phyloP scores from a whole-genome alignment of 2,888 invertebrate genomes.

The Calameuta idolon region DNA sequence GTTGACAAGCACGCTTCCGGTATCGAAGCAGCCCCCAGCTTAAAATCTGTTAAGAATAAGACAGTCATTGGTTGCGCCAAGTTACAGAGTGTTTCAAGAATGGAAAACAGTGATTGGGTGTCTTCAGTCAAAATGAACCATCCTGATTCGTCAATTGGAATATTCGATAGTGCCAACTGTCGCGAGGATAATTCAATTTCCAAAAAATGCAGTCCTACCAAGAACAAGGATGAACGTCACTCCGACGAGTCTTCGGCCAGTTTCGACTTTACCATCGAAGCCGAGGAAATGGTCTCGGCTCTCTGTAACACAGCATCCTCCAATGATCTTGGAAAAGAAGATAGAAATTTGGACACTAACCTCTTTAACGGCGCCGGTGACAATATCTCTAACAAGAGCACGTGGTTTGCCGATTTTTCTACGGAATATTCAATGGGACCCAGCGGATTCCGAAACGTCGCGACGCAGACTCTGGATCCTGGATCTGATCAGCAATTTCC shows the following conservation, averaged over 20 bases:
- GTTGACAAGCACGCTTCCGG: constrained; percentile 35
- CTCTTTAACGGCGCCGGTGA: constrained; percentile 50
- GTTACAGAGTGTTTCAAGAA: constrained; percentile 11
- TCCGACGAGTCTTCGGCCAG: constrained; percentile 70
- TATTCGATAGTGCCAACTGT: not conserved
- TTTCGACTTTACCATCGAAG: constrained; percentile 73
- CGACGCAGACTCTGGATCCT: constrained; percentile 46
- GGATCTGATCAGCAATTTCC: constrained; percentile 39
- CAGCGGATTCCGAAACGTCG: constrained; percentile 30
- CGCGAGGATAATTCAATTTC: not conserved
- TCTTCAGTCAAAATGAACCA: not conserved
- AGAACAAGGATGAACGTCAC: constrained; percentile 45
- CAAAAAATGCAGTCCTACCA: constrained; percentile 8
- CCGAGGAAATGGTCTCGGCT: constrained; percentile 74
- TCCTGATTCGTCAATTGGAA: not conserved
- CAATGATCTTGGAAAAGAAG: constrained; percentile 37
- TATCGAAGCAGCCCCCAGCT: constrained; percentile 22
- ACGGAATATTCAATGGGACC: constrained; percentile 29
- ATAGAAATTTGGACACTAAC: constrained; percentile 13
- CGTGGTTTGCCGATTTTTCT: constrained; percentile 48
- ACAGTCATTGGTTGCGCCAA: not conserved
- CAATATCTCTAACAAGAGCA: constrained; percentile 41
- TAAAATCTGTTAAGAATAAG: constrained; percentile 9
- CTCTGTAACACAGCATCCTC: constrained; percentile 69
- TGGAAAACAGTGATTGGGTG: constrained; percentile 36